These are phyloP conservation scores for Caenorhabditis briggsae DNA, from an alignment of 1,140 invertebrate genomes.

Conservation along the genomic window DNA sequence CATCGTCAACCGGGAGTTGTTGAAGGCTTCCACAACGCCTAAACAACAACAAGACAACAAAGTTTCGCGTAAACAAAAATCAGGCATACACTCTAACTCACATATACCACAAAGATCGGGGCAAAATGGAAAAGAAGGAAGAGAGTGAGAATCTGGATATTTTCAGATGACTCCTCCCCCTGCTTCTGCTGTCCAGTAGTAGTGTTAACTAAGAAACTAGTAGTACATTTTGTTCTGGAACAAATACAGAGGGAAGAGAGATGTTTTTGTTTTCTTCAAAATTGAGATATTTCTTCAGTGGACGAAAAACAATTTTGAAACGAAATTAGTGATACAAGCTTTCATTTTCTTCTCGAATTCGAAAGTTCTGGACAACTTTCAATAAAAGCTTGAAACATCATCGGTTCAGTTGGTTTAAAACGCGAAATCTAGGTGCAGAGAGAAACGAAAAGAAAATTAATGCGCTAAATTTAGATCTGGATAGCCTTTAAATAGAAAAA, in stretches of 20 bases:
- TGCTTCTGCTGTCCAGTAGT: neutral
- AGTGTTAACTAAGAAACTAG: slow-evolving; percentile 20
- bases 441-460: neutral
- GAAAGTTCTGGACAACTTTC: too few relatives aligned
- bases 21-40: slow-evolving; percentile 4
- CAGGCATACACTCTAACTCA: neutral
- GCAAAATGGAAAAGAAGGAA: neutral
- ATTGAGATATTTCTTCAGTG: neutral
- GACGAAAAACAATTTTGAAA: neutral
- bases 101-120: slow-evolving; percentile 8
- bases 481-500: neutral
- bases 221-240: slow-evolving; percentile 45
- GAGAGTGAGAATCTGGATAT: slow-evolving; percentile 40
- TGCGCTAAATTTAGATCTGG: neutral
- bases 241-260: neutral
- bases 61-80: slow-evolving; percentile 50
- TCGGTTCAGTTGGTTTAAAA: too few relatives aligned
- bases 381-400: too few relatives aligned
- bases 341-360: too few relatives aligned
- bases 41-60: slow-evolving; percentile 48
- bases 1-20: slow-evolving; percentile 44
- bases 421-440: too few relatives aligned
- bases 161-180: slow-evolving; percentile 11
- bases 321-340: too few relatives aligned
- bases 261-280: neutral